A percentile compares a stretch with the other conserved stretches of the same genome.
Conservation (phyloP, 2,888 invertebrate species). For the Spodoptera picta region DNA sequence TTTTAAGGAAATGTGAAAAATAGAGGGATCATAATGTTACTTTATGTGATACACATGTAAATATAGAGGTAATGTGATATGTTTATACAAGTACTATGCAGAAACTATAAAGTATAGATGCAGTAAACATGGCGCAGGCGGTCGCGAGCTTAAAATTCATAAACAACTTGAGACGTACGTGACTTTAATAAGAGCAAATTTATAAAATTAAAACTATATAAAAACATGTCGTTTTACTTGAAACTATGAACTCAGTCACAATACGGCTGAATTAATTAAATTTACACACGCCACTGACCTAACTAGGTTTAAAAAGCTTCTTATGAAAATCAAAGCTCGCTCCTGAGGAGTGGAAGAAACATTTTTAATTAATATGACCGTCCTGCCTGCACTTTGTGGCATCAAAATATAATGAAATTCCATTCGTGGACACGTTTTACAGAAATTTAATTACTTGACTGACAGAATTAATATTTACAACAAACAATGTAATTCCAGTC, state of each 20-base stretch:
- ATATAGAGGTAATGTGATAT: conserved; percentile 22
- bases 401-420: conserved; percentile 47
- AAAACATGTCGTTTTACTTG: conserved; percentile 20
- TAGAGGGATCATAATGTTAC: conserved; percentile 28
- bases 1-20: conserved; percentile 48
- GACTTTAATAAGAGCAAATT: background rate
- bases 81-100: conserved; percentile 18
- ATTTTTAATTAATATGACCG: conserved; percentile 67
- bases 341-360: conserved; percentile 54
- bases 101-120: conserved; percentile 15
- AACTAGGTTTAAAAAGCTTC: conserved; percentile 62
- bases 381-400: conserved; percentile 16
- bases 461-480: too few species aligned
- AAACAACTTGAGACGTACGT: background rate
- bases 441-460: conserved; percentile 6
- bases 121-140: conserved; percentile 9
- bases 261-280: conserved; percentile 66
- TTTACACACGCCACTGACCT: conserved; percentile 63
- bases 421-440: conserved; percentile 14
- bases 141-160: conserved; percentile 10
- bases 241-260: conserved; percentile 33
- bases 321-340: conserved; percentile 64
- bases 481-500: too few species aligned
- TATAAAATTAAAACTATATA: conserved; percentile 15
- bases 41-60: conserved; percentile 41